Conservation (phyloP, 2,797 vertebrate species). For the Eulemur albifrons region DNA sequence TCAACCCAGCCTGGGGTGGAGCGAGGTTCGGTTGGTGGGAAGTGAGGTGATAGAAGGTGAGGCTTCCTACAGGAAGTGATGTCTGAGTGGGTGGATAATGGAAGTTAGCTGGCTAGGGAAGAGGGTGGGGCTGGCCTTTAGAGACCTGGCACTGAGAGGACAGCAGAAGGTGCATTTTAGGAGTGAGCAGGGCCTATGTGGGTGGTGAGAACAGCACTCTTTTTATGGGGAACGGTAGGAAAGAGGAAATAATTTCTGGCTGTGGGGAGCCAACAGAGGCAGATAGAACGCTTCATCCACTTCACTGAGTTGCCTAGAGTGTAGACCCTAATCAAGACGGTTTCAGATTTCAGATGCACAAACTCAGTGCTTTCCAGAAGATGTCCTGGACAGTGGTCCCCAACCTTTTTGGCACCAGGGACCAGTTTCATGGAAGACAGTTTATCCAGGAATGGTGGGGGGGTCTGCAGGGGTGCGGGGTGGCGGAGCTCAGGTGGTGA, state of each 20-base stretch:
- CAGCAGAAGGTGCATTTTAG: not conserved
- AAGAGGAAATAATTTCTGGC: not conserved
- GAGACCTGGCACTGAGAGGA: not conserved
- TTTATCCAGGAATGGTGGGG: too few species aligned
- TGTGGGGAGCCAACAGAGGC: not conserved
- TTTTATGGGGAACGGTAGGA: not conserved
- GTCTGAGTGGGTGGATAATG: not conserved
- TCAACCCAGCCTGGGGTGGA: not conserved
- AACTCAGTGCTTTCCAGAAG: not conserved
- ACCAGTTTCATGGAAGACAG: too few species aligned
- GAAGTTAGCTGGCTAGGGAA: not conserved
- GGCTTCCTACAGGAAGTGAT: not conserved
- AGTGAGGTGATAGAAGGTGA: not conserved
- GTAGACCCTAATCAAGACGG: not conserved
- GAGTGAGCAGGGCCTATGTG: not conserved
- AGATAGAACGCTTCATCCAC: not conserved
- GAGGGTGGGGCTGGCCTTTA: rapidly evolving
- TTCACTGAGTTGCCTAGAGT: not conserved
- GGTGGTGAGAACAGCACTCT: not conserved
- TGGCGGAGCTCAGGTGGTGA: too few species aligned
- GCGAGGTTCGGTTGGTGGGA: not conserved
- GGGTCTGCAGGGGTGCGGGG: too few species aligned
- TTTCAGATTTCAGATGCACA: not conserved
- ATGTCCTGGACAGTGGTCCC: not conserved
- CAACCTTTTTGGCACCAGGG: too few species aligned